Evolutionary conservation across 1,140 invertebrate genomes (phyloP).

Genomic region (Drosophila equinoxialis): DNA sequence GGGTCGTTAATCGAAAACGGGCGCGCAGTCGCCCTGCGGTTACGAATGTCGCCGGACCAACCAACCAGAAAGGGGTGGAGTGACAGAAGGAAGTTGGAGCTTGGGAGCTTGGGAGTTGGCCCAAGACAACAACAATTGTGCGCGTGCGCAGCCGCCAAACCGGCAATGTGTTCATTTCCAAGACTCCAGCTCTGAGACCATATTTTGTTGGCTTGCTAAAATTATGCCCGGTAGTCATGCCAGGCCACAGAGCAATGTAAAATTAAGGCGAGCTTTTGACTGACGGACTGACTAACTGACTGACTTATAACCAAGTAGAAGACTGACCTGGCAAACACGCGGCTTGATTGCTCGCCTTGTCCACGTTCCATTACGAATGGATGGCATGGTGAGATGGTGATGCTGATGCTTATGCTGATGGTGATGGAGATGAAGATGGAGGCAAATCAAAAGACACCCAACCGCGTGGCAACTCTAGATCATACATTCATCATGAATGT

Average conservation of each 20-base stretch:
- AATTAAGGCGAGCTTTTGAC: conserved; percentile 51
- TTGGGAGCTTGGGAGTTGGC: background rate
- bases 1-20: conserved; percentile 71
- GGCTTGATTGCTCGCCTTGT: conserved; percentile 65
- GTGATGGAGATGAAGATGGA: conserved; percentile 29
- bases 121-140: conserved; percentile 46
- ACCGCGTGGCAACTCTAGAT: conserved; percentile 36
- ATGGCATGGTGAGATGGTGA: conserved; percentile 28
- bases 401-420: conserved; percentile 4
- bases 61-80: conserved; percentile 2
- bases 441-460: conserved; percentile 56
- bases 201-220: conserved; percentile 62
- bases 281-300: conserved; percentile 56
- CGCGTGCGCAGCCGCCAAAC: conserved; percentile 67
- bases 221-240: conserved; percentile 82
- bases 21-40: conserved; percentile 70
- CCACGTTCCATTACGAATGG: conserved; percentile 11
- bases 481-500: conserved; percentile 53
- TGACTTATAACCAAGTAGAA: conserved; percentile 40
- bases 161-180: conserved; percentile 75
- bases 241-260: conserved; percentile 15
- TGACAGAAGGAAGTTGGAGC: background rate
- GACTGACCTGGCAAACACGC: conserved; percentile 48
- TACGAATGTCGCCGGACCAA: conserved; percentile 56
- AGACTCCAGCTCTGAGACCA: conserved; percentile 43